A percentile compares a stretch with the other conserved stretches of the same genome.
These are phyloP conservation scores for Coregonus ussuriensis DNA, from an alignment of 2,797 vertebrate species.

Conservation along the genomic window DNA sequence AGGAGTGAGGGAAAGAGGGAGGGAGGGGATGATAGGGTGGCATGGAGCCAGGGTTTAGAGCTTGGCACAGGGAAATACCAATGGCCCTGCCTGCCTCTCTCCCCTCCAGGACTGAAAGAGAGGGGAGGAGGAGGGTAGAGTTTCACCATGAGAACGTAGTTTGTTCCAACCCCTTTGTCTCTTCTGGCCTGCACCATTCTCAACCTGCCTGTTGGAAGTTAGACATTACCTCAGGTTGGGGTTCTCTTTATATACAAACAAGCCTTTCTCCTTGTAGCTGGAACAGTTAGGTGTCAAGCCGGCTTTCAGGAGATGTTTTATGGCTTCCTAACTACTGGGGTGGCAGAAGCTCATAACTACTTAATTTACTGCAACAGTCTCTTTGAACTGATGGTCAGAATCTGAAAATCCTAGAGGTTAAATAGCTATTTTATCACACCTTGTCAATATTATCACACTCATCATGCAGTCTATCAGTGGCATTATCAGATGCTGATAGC, in stretches of 20 bases:
- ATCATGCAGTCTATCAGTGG: neutral
- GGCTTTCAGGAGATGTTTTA: neutral
- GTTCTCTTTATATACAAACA: neutral
- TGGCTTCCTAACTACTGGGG: neutral
- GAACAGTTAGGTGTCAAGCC: neutral
- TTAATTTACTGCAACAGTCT: neutral
- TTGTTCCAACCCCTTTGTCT: constrained; percentile 38
- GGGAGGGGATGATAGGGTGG: constrained; percentile 18
- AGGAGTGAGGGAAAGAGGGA: constrained; percentile 20
- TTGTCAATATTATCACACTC: no score
- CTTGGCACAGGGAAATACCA: constrained; percentile 43
- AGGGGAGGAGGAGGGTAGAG: constrained; percentile 29
- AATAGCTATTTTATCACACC: neutral
- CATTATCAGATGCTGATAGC: neutral
- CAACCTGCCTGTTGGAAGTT: constrained; percentile 20
- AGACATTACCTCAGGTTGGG: constrained; percentile 18
- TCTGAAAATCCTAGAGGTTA: neutral
- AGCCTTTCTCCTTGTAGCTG: neutral
- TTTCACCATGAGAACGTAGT: constrained; percentile 41
- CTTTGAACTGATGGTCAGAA: neutral
- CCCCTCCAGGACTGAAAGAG: constrained; percentile 1
- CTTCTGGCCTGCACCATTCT: constrained; percentile 19
- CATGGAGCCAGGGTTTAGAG: constrained; percentile 48
- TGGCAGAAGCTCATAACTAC: neutral
- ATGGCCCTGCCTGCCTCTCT: constrained; percentile 35